Percentiles rank a stretch among this genome's conserved stretches.
Conservation (phyloP, 2,113 vertebrate species). For the Rissa tridactyla region DNA sequence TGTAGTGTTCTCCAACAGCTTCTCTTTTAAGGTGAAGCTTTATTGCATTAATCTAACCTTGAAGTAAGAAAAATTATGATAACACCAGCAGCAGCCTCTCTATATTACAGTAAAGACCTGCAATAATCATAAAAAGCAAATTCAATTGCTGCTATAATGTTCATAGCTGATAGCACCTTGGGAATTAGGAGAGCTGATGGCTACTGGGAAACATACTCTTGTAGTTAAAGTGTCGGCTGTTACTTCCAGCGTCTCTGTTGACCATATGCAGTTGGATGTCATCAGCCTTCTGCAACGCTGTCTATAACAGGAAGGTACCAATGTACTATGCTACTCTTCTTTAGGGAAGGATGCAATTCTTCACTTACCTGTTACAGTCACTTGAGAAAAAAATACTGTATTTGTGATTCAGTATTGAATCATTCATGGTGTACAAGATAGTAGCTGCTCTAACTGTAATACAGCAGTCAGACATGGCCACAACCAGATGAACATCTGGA, state of each 20-base stretch:
- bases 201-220: background rate
- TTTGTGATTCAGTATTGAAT: background rate
- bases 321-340: accelerated
- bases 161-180: conserved; percentile 33
- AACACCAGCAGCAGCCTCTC: background rate
- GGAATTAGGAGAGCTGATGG: background rate
- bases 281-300: background rate
- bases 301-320: background rate
- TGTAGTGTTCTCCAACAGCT: background rate
- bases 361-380: background rate
- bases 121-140: conserved; percentile 49
- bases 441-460: background rate
- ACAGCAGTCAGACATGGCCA: background rate
- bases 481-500: background rate
- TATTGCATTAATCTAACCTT: conserved; percentile 57
- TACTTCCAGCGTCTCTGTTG: background rate
- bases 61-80: conserved; percentile 27
- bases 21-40: conserved; percentile 6
- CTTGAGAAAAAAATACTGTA: background rate
- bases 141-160: conserved; percentile 43
- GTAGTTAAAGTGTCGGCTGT: background rate
- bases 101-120: conserved; percentile 5
- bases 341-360: background rate
- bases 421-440: background rate
- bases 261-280: background rate